A percentile compares a stretch with the other conserved stretches of the same genome.
phyloP scores from a whole-genome alignment of 2,888 invertebrate species.

The Drosophila mettleri region DNA sequence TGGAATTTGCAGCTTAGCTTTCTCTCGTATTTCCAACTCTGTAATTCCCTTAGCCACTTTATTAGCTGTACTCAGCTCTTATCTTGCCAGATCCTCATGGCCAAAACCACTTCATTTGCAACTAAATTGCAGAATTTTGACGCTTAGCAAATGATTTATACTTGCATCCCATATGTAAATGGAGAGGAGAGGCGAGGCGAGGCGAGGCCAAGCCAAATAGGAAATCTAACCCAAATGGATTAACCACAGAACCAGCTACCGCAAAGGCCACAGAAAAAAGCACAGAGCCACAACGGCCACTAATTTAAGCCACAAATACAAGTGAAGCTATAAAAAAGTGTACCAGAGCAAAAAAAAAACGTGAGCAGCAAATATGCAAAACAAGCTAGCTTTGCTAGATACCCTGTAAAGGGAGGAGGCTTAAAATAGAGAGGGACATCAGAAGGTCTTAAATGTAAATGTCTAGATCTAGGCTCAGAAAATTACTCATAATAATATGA shows the following conservation, averaged over 20 bases:
- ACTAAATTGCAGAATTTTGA: conserved; percentile 64
- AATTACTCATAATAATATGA: too few species aligned
- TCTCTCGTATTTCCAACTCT: background rate
- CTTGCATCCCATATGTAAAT: conserved; percentile 32
- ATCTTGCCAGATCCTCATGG: conserved; percentile 25
- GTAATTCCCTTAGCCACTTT: conserved; percentile 18
- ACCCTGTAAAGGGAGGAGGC: background rate
- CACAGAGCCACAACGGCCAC: conserved; percentile 51
- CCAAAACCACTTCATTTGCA: conserved; percentile 50
- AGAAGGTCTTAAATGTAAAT: too few species aligned
- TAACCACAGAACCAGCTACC: conserved; percentile 59
- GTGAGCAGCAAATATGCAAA: background rate
- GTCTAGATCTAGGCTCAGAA: too few species aligned
- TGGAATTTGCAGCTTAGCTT: background rate
- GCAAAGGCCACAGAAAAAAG: conserved; percentile 45
- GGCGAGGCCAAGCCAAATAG: conserved; percentile 24
- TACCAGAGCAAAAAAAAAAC: conserved; percentile 4
- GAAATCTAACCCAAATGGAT: conserved; percentile 61
- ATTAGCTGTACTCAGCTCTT: conserved; percentile 19
- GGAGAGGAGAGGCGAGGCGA: conserved; percentile 16
- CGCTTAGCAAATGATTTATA: conserved; percentile 69
- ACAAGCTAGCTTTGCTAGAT: background rate
- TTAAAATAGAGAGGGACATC: background rate
- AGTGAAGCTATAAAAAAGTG: conserved; percentile 19
- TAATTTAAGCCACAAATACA: conserved; percentile 72